Evolutionary conservation across 2,888 invertebrate genomes (phyloP).

Genomic region (Pachycephus smyrnensis): DNA sequence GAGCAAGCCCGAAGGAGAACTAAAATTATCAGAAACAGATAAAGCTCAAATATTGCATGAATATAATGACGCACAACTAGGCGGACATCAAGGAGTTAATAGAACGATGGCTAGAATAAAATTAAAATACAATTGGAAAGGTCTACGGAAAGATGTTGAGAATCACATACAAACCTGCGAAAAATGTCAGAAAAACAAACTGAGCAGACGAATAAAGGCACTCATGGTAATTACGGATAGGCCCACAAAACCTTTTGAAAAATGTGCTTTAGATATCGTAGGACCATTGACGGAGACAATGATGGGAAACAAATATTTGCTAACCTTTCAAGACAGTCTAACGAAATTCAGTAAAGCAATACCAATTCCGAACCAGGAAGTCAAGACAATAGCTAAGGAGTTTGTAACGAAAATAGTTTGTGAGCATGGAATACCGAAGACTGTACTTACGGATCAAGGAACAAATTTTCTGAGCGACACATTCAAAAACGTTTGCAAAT

Average conservation of each 20-base stretch:
- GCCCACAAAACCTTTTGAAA: conserved; percentile 25
- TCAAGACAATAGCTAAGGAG: conserved; percentile 25
- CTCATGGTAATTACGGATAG: conserved; percentile 29
- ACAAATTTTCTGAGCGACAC: conserved; percentile 24
- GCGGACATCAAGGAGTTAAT: conserved; percentile 22
- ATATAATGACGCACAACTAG: conserved; percentile 21
- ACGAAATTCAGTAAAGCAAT: conserved; percentile 22
- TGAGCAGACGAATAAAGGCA: conserved; percentile 32
- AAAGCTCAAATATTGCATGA: conserved; percentile 26
- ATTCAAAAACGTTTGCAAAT: conserved; percentile 15
- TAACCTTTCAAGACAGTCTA: conserved; percentile 27
- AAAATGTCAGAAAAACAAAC: conserved; percentile 37
- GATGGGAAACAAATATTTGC: conserved; percentile 27
- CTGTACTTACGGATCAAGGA: too few species aligned
- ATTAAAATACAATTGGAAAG: conserved; percentile 24
- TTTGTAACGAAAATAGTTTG: conserved; percentile 19
- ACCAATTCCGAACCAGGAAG: conserved; percentile 25
- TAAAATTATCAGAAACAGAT: too few species aligned
- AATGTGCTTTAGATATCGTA: conserved; percentile 33
- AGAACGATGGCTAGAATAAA: conserved; percentile 25
- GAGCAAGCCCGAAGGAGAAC: too few species aligned
- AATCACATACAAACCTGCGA: conserved; percentile 28
- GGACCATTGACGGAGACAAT: conserved; percentile 29
- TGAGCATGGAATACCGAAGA: conserved; percentile 27
- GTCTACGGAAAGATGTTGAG: conserved; percentile 27